These are phyloP conservation scores for Bufo gargarizans DNA, from an alignment of 2,113 vertebrate species.

Conservation along the genomic window DNA sequence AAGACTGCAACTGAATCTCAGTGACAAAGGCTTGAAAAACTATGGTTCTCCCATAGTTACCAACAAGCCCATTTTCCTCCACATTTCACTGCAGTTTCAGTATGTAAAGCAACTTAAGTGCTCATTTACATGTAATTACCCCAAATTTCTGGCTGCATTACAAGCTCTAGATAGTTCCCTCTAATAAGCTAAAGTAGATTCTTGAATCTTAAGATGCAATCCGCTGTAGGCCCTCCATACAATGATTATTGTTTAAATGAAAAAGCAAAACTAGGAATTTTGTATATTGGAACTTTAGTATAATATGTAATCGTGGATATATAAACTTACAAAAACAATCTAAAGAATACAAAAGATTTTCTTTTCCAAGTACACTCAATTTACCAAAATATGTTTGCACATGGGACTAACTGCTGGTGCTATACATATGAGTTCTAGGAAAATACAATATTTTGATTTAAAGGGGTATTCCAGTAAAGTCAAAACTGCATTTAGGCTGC, in stretches of 20 bases:
- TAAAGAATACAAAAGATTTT: too few relatives aligned
- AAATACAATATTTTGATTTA: too few relatives aligned
- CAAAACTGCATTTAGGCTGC: too few relatives aligned
- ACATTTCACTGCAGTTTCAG: background rate
- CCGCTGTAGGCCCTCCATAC: background rate
- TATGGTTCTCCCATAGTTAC: background rate
- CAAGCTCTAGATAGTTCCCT: background rate
- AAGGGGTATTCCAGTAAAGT: too few relatives aligned
- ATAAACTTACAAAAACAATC: background rate
- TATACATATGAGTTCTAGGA: too few relatives aligned
- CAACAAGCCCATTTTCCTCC: slow-evolving; percentile 1
- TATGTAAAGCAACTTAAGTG: slow-evolving; percentile 17
- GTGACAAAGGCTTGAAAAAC: background rate
- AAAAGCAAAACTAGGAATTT: background rate
- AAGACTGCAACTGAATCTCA: background rate
- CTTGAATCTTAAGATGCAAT: slow-evolving; percentile 5
- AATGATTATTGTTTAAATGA: background rate
- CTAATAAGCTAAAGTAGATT: slow-evolving; percentile 23
- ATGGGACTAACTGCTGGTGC: too few relatives aligned
- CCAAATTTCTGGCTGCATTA: slow-evolving; percentile 25
- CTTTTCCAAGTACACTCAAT: background rate
- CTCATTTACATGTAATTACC: slow-evolving; percentile 39
- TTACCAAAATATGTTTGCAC: too few relatives aligned
- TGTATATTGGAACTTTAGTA: background rate
- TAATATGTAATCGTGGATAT: background rate